Base-by-base conservation (phyloP, 1,140 invertebrate species). In the Panagrolaimus sp. region DNA sequence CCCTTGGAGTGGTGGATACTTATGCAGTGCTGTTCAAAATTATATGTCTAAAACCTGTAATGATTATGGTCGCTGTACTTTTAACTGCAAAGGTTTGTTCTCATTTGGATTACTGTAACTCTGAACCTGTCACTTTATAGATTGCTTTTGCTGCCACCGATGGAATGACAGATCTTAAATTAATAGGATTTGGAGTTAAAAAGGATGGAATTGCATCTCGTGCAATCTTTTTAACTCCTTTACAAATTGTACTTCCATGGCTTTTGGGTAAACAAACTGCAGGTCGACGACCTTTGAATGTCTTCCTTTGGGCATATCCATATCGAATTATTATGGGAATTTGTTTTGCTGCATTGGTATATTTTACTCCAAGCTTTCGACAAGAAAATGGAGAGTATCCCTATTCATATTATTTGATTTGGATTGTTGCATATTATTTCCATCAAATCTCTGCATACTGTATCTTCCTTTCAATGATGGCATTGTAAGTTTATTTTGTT, bases 71-170 rank as follows among this genome's bases (percentile, higher is more conserved):
- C 45, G 75, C 90, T 1, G 89, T 97, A 63, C 85, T 96, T 46
- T 87, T 98, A 62, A 97, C 94, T 14, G 89, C 89, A 10, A 97
- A 97, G 92, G 32, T 38, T 38, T 38, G 32, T 38, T 2, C 32
- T 38, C 7, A 2, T 38, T 38, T 38, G 32, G 32, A 7, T 38
- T 38, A 38, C 7, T 38, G 32, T 38, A 38, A 4, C 7, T 38
- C 2, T 38, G 7, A 38, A n/a, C n/a, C n/a, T n/a, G n/a, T n/a
- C n/a, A n/a, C 7, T 7, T 38, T 38, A 38, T 38, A 38, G 32
- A 89, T 96, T 75, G 93, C 92, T 17, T 98, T 98, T 87, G 90
- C 92, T 65, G 92, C 94, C n/a, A 90, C 91, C 73, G 96, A 99
- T 87, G 89, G 91, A 38, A 91, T 97, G 0, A 94, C 94, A 21